Evolutionary conservation across 2,113 vertebrate genomes (phyloP), one percentile per base, ranked within the genome.

Genomic region (Tetraodon nigroviridis): DNA sequence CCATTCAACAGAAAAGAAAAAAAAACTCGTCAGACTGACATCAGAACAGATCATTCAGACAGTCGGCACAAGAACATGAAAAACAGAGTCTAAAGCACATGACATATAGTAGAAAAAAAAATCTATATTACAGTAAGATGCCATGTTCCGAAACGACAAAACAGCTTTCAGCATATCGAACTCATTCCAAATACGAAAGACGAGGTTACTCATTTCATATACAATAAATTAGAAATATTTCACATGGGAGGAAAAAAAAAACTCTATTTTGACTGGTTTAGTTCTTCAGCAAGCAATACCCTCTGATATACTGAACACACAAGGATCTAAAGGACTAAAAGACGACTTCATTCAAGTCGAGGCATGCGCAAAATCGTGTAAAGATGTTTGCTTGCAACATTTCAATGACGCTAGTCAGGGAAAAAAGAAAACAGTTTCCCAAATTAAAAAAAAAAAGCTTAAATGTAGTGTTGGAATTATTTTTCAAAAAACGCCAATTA

Each of bases 161-260:
- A 66, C 47, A 64, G 53, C 65, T 69, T 61, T 68, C 41, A 79
- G 67, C 71, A 80, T 62, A 71, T 62, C 7, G n/a, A 46, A 46
- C 44, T 46, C 76, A 90, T 84, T 84, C 64, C 78, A 62, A 37
- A 63, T 70, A 57, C 78, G 73, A 89, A 78, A 79, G 73, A 79
- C 71, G 53, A 81, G 58, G 61, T 71, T 76, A 81, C 79, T 78
- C 71, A 82, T 74, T 71, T 84, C 84, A 81, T 88, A 55, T 88
- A 89, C 85, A 91, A 90, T 89, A 91, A 90, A 88, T 90, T 84
- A 88, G 80, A 86, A 81, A 80, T 69, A 71, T 67, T 58, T 78
- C 58, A 63, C 77, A 69, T 77, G 37, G 32, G 32, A n/a, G 32
- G 11, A 12, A 12, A 37, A 62, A 75, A 70, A 80, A 76, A 71